A percentile compares a stretch with the other conserved stretches of the same genome.
phyloP scores from a whole-genome alignment of 2,113 vertebrate genomes.

The Paradoxurus hermaphroditus region DNA sequence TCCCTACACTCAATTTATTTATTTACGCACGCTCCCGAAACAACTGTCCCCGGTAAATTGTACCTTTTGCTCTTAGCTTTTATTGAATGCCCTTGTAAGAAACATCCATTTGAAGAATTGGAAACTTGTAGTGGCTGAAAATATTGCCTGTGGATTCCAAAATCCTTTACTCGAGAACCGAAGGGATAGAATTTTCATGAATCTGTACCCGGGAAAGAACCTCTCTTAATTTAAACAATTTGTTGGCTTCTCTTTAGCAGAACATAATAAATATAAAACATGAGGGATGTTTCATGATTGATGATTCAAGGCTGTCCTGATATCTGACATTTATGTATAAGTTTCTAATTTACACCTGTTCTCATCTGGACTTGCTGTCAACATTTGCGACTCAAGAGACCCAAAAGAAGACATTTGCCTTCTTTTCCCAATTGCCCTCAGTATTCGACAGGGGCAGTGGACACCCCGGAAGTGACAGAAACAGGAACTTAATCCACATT shows the following conservation, averaged over 20 bases:
- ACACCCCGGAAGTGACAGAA: not conserved
- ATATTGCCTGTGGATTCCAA: not conserved
- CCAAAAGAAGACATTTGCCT: not conserved
- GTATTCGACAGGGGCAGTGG: not conserved
- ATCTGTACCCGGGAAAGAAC: not conserved
- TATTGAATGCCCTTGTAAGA: not conserved
- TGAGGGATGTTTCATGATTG: not conserved
- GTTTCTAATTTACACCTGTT: not conserved
- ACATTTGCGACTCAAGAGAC: not conserved
- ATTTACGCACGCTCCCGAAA: not conserved
- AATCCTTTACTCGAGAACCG: not conserved
- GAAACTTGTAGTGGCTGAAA: not conserved
- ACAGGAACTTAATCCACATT: fast-evolving
- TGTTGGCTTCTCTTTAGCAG: not conserved
- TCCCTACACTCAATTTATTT: not conserved
- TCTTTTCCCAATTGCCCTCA: not conserved
- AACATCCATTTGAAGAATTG: not conserved
- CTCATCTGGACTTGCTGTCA: not conserved
- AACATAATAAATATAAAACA: not conserved
- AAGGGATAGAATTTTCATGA: not conserved
- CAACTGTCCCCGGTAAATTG: not conserved
- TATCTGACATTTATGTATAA: not conserved
- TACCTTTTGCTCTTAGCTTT: not conserved
- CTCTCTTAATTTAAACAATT: not conserved
- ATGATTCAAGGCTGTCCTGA: not conserved